Evolutionary conservation across 2,888 invertebrate genomes (phyloP).

Genomic region (Bimastos eiseni): DNA sequence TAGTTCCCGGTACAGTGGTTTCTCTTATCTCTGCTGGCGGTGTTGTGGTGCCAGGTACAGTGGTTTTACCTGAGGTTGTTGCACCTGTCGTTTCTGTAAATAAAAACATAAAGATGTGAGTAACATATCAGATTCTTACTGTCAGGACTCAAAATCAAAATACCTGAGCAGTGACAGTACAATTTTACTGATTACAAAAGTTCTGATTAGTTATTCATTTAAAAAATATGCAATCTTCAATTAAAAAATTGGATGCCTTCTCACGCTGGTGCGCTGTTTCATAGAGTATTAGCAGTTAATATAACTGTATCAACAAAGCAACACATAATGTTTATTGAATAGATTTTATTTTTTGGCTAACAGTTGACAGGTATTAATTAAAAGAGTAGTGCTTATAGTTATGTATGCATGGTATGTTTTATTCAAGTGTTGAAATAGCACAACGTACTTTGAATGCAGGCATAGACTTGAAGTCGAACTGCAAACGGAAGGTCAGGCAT

Average conservation of each 20-base stretch:
- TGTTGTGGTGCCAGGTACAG: constrained; percentile 17
- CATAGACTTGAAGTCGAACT: constrained; percentile 18
- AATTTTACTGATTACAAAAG: background rate
- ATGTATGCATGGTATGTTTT: background rate
- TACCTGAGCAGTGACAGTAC: background rate
- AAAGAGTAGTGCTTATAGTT: background rate
- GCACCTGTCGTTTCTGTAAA: background rate
- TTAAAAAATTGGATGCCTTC: background rate
- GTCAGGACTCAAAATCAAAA: background rate
- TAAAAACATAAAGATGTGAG: background rate
- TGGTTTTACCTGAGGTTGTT: background rate
- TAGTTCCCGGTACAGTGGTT: constrained; percentile 14
- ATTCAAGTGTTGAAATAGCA: background rate
- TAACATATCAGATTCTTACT: no score
- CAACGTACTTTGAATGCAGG: constrained; percentile 25
- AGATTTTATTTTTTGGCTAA: no score
- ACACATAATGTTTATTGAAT: no score
- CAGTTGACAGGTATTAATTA: background rate
- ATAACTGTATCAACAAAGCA: background rate
- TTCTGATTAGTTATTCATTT: no score
- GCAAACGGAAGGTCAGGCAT: background rate
- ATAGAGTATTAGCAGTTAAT: background rate
- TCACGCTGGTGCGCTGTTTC: background rate
- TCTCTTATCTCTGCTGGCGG: background rate
- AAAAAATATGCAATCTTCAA: background rate